Evolutionary conservation across 2,113 vertebrate species (phyloP).

Genomic region (Dermatemys mawii): DNA sequence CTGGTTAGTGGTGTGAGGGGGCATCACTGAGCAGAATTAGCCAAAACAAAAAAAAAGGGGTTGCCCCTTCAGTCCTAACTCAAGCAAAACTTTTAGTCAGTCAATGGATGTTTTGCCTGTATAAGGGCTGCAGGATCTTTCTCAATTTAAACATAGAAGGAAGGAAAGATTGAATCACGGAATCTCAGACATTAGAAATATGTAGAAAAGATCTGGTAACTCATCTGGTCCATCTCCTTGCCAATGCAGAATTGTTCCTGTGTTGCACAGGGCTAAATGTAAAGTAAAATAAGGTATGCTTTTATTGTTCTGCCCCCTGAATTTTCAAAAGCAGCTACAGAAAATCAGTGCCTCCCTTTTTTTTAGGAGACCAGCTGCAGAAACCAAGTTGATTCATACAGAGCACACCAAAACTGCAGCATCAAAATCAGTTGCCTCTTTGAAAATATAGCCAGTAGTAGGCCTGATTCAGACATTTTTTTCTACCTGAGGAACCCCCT

Average conservation of each 20-base stretch:
- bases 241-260: not conserved
- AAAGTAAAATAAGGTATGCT: not conserved
- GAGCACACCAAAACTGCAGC: not conserved
- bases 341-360: not conserved
- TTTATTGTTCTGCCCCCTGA: not conserved
- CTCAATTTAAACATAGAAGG: not conserved
- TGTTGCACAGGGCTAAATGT: not conserved
- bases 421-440: accelerated
- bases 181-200: not conserved
- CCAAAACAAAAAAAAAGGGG: not conserved
- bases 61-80: accelerated
- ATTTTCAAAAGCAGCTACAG: not conserved
- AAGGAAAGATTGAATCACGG: not conserved
- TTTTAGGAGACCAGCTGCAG: not conserved
- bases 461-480: not conserved
- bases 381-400: not conserved
- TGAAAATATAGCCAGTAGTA: not conserved
- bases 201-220: not conserved
- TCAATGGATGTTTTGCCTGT: not conserved
- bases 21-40: not conserved
- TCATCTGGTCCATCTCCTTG: not conserved
- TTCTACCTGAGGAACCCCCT: not conserved
- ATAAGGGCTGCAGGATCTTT: not conserved
- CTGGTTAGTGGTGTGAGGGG: accelerated
- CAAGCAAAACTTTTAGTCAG: not conserved